phyloP scores from a whole-genome alignment of 2,888 invertebrate genomes.

The Lomographa bimaculata region DNA sequence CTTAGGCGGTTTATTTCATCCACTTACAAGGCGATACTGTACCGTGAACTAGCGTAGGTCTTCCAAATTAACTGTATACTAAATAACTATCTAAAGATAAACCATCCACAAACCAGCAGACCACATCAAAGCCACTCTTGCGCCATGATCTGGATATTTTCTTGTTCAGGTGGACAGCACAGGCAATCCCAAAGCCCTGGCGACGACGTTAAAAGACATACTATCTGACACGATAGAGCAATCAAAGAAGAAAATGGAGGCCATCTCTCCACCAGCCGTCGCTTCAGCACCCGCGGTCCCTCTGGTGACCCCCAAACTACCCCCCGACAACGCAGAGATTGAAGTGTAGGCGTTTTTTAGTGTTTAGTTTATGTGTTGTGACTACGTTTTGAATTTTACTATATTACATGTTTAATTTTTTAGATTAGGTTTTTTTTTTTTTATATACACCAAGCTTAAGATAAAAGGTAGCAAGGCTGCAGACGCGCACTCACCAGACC shows the following conservation, averaged over 20 bases:
- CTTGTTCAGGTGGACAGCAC: slow-evolving; percentile 73
- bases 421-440: slow-evolving; percentile 2
- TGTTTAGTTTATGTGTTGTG: slow-evolving; percentile 33
- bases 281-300: slow-evolving; percentile 46
- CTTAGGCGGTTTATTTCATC: no score
- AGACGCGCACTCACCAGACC: no score
- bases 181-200: slow-evolving; percentile 67
- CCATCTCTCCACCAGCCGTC: slow-evolving; percentile 33
- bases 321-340: not conserved
- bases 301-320: not conserved
- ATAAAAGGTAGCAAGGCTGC: no score
- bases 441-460: no score
- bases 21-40: no score
- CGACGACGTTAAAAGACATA: slow-evolving; percentile 67
- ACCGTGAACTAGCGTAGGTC: no score
- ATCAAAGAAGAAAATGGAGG: slow-evolving; percentile 42
- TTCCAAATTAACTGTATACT: no score
- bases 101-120: no score
- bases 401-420: slow-evolving; percentile 35
- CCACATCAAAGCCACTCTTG: no score
- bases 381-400: slow-evolving; percentile 45
- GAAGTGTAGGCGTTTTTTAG: slow-evolving; percentile 32
- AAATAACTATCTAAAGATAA: no score
- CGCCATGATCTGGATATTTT: no score
- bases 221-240: slow-evolving; percentile 68